Conservation (phyloP, 2,888 invertebrate species). For the Scotopteryx bipunctaria region DNA sequence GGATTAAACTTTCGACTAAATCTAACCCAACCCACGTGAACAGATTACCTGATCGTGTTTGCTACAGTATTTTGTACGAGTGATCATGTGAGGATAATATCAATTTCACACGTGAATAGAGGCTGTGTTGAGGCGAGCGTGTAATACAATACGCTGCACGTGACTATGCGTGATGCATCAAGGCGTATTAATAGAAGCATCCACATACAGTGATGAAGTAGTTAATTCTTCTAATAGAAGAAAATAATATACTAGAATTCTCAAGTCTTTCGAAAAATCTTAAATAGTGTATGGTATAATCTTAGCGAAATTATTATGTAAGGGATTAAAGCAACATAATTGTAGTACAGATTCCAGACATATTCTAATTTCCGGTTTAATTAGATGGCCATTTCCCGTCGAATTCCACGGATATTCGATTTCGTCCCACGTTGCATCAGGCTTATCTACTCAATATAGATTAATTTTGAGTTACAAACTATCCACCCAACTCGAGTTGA, state of each 20-base stretch:
- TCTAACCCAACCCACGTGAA: not conserved
- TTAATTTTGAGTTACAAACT: constrained; percentile 26
- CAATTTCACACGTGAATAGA: constrained; percentile 13
- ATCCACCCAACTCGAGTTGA: constrained; percentile 10
- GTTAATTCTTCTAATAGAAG: not conserved
- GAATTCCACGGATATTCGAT: constrained; percentile 14
- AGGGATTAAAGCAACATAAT: not conserved
- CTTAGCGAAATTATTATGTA: not conserved
- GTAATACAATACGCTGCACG: constrained; percentile 13
- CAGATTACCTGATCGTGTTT: not conserved
- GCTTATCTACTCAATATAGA: constrained; percentile 6
- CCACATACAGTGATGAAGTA: not conserved
- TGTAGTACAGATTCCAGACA: constrained; percentile 6
- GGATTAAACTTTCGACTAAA: constrained; percentile 19
- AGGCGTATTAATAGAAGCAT: not conserved
- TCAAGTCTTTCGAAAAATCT: too few relatives aligned
- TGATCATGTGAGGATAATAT: constrained; percentile 4
- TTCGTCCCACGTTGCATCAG: constrained; percentile 11
- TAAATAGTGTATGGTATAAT: not conserved
- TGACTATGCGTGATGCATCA: constrained; percentile 1
- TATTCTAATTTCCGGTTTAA: constrained; percentile 6
- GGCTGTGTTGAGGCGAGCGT: constrained; percentile 1
- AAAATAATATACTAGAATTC: not conserved
- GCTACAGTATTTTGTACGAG: not conserved
- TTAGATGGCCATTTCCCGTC: constrained; percentile 13